phyloP scores from a whole-genome alignment of 2,797 vertebrate species.

The Trichosurus vulpecula region DNA sequence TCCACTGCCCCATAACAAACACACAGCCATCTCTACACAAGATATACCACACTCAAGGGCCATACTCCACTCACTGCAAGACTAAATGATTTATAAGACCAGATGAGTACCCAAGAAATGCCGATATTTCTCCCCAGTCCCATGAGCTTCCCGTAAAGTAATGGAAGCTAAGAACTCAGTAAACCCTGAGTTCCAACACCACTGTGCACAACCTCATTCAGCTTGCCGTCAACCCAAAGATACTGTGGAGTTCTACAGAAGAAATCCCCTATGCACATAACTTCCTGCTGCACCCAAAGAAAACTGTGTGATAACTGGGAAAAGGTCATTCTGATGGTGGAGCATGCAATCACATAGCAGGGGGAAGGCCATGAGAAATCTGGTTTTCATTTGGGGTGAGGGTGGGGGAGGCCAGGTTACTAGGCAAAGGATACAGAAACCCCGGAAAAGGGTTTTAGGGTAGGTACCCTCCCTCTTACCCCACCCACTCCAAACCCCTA shows the following conservation, averaged over 20 bases:
- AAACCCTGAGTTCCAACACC: not conserved
- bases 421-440: not conserved
- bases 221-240: not conserved
- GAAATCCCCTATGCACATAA: not conserved
- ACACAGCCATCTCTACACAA: not conserved
- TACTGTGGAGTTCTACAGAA: not conserved
- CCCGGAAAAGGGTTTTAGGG: not conserved
- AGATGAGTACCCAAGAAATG: not conserved
- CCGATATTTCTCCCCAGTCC: not conserved
- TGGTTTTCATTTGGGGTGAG: not conserved
- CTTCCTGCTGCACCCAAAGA: not conserved
- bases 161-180: not conserved
- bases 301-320: not conserved
- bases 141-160: not conserved
- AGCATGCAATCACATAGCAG: not conserved
- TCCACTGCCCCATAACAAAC: not conserved
- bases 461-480: not conserved
- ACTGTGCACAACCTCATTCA: not conserved
- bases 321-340: not conserved
- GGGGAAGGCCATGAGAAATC: not conserved
- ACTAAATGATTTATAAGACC: not conserved
- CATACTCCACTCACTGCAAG: not conserved
- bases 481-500: not conserved
- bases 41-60: not conserved
- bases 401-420: not conserved